These are phyloP conservation scores for Wasmannia auropunctata DNA, from an alignment of 1,140 invertebrate species.

Conservation along the genomic window DNA sequence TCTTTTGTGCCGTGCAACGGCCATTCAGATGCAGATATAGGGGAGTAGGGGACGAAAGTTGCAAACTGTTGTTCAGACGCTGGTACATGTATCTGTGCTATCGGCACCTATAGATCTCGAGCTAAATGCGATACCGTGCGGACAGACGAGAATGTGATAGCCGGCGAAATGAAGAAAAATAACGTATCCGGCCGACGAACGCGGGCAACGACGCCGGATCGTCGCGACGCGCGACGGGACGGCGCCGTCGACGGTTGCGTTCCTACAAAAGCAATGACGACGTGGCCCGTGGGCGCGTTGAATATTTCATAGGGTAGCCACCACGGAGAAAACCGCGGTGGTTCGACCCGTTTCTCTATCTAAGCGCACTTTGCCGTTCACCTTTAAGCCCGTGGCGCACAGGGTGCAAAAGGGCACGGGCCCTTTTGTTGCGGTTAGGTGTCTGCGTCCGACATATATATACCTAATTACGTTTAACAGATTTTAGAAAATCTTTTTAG, in stretches of 20 bases:
- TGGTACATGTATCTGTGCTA: neutral
- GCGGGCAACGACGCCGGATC: conserved; percentile 61
- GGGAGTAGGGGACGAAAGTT: neutral
- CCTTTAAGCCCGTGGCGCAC: conserved; percentile 10
- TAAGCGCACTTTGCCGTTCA: conserved; percentile 8
- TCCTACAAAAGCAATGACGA: conserved; percentile 72
- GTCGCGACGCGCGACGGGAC: conserved; percentile 27
- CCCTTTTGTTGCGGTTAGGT: neutral
- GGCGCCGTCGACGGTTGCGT: conserved; percentile 33
- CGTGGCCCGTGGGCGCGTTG: conserved; percentile 75
- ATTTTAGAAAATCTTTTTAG: neutral
- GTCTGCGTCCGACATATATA: neutral
- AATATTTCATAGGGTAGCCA: conserved; percentile 79
- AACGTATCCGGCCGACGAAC: conserved; percentile 76
- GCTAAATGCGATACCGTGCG: neutral
- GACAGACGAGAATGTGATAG: neutral
- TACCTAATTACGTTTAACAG: neutral
- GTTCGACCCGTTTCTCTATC: conserved; percentile 21
- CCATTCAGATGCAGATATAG: neutral
- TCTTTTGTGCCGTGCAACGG: neutral
- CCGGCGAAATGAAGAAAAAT: conserved; percentile 73
- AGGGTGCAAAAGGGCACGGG: neutral
- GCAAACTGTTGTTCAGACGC: neutral
- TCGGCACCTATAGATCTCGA: conserved; percentile 20
- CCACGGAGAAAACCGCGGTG: conserved; percentile 72